These are phyloP conservation scores for Phalacrocorax carbo DNA, from an alignment of 2,113 vertebrate species.

Conservation along the genomic window DNA sequence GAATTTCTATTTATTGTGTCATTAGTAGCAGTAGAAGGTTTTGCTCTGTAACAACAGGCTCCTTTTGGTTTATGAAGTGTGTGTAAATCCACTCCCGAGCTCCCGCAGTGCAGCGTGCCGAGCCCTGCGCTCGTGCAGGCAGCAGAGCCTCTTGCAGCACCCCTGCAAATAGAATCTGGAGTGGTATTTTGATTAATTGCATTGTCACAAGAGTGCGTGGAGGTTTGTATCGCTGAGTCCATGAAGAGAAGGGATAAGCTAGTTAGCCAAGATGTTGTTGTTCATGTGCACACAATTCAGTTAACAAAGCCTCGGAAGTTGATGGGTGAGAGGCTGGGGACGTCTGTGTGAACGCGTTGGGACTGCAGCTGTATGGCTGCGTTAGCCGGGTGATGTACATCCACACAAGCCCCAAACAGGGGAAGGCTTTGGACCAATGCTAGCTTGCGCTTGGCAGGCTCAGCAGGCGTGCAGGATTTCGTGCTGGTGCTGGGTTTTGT, in stretches of 20 bases:
- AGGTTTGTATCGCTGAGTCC: background rate
- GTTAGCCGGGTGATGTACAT: background rate
- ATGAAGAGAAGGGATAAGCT: background rate
- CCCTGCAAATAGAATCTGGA: background rate
- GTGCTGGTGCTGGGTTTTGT: background rate
- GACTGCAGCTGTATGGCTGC: rapidly evolving
- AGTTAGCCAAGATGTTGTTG: background rate
- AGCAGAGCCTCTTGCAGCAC: background rate
- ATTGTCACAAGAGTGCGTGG: rapidly evolving
- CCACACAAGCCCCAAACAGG: rapidly evolving
- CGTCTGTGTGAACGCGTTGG: rapidly evolving
- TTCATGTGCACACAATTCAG: background rate
- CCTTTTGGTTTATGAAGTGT: background rate
- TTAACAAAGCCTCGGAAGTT: background rate
- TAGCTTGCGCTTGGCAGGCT: background rate
- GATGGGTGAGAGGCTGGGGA: background rate
- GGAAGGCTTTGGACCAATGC: rapidly evolving
- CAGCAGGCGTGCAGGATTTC: rapidly evolving
- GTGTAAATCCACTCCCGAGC: background rate
- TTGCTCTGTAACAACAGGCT: background rate
- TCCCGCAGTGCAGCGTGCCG: background rate
- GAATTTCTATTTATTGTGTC: slow-evolving; percentile 11
- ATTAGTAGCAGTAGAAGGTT: background rate
- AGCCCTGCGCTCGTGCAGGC: background rate
- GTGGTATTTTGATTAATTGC: background rate